Conservation (phyloP, 2,797 vertebrate genomes). For the Gephyroberyx darwinii region DNA sequence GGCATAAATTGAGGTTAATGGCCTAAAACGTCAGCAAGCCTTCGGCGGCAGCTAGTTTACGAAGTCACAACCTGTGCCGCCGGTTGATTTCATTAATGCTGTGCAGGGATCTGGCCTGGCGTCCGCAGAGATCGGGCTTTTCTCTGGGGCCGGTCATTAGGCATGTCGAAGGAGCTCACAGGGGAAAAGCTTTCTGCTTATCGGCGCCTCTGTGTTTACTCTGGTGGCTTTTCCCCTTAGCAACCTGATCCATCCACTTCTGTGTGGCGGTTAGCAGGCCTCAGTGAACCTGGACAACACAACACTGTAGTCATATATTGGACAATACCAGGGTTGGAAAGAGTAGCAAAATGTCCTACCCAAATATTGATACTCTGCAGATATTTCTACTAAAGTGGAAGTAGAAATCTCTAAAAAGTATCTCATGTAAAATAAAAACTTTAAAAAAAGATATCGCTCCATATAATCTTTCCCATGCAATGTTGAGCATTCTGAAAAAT, state of each 20-base stretch:
- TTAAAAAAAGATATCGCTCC: no score
- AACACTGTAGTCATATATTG: no score
- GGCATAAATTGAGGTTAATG: background rate
- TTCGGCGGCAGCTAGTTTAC: background rate
- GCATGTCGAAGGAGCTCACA: slow-evolving; percentile 11
- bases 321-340: no score
- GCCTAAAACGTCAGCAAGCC: background rate
- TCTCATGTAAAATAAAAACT: no score
- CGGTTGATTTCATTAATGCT: slow-evolving; percentile 57
- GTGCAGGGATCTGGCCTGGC: slow-evolving; percentile 17
- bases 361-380: no score
- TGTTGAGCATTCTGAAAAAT: no score
- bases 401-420: no score
- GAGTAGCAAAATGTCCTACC: no score
- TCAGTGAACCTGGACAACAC: background rate
- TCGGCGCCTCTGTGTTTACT: slow-evolving; percentile 60
- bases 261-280: background rate
- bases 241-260: slow-evolving; percentile 39
- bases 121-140: slow-evolving; percentile 27
- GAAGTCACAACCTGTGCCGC: background rate
- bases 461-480: no score
- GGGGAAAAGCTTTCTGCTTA: slow-evolving; percentile 41
- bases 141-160: slow-evolving; percentile 53
- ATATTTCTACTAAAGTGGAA: no score
- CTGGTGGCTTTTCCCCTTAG: slow-evolving; percentile 40